Conservation (phyloP, 2,888 invertebrate species). For the Danaus chrysippus region DNA sequence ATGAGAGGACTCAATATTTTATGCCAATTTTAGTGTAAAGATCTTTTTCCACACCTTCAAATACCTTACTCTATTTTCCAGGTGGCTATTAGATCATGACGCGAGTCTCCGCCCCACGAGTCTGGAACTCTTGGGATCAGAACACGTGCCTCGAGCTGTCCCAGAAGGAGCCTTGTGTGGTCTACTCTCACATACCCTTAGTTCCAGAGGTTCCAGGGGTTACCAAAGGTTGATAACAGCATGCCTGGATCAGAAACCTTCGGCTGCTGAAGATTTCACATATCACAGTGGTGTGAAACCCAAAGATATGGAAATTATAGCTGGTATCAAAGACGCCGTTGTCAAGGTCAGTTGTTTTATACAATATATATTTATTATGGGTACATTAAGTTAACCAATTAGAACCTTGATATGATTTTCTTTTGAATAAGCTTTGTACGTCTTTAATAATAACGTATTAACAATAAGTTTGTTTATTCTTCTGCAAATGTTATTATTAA, state of each 20-base stretch:
- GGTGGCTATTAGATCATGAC: conserved; percentile 91
- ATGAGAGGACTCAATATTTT: no score
- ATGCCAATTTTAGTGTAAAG: neutral
- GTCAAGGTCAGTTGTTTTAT: conserved; percentile 43
- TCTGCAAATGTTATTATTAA: neutral
- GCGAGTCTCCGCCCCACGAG: conserved; percentile 90
- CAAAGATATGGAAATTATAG: conserved; percentile 41
- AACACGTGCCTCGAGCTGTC: conserved; percentile 91
- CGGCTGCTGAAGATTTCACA: conserved; percentile 86
- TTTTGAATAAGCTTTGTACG: no score
- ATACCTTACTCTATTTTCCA: conserved; percentile 28
- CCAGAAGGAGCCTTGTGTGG: conserved; percentile 92
- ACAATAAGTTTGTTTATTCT: no score
- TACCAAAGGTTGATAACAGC: conserved; percentile 57
- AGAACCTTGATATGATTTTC: no score
- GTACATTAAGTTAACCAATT: no score
- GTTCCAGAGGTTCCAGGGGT: conserved; percentile 80
- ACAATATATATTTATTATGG: no score
- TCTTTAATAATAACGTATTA: no score
- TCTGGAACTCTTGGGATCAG: conserved; percentile 88
- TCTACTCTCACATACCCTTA: conserved; percentile 88
- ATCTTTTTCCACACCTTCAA: neutral
- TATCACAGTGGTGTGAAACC: conserved; percentile 80
- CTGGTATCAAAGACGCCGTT: conserved; percentile 49
- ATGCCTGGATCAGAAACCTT: conserved; percentile 72